These are phyloP conservation scores for Eufriesea mexicana DNA, from an alignment of 1,140 invertebrate species.

Conservation along the genomic window DNA sequence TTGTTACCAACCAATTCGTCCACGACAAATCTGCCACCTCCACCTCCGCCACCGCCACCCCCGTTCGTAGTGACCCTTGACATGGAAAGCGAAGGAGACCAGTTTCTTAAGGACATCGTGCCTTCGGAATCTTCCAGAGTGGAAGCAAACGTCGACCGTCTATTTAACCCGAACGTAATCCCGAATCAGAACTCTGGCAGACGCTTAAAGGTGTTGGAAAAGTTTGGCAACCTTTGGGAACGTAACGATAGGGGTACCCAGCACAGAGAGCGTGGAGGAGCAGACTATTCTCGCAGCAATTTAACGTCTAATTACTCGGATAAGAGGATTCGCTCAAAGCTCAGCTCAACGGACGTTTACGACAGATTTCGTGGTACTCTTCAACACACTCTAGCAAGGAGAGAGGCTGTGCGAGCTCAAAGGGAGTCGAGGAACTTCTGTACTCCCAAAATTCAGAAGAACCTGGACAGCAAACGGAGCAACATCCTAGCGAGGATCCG, in stretches of 20 bases:
- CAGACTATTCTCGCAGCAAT: background rate
- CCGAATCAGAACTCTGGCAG: constrained; percentile 22
- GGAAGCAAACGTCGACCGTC: no score
- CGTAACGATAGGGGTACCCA: background rate
- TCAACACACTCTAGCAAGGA: constrained; percentile 52
- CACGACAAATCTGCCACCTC: background rate
- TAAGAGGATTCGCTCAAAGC: background rate
- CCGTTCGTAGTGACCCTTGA: background rate
- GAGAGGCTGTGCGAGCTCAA: constrained; percentile 2
- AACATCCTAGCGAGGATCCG: background rate
- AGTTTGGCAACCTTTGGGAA: constrained; percentile 3
- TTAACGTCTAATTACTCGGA: background rate
- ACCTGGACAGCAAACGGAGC: background rate
- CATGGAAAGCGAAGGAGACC: background rate
- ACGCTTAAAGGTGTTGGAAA: constrained; percentile 13
- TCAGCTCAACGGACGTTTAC: constrained; percentile 37
- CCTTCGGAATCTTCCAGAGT: background rate
- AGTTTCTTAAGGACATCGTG: fast-evolving
- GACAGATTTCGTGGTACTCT: constrained; percentile 47
- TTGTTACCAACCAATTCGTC: background rate
- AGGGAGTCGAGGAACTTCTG: background rate
- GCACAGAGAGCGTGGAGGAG: constrained; percentile 32
- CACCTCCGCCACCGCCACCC: background rate
- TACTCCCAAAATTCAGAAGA: no score
- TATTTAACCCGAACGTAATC: background rate